A percentile compares a stretch with the other conserved stretches of the same genome.
Conservation (phyloP, 2,113 vertebrate species). For the Sphyrna mokarran region DNA sequence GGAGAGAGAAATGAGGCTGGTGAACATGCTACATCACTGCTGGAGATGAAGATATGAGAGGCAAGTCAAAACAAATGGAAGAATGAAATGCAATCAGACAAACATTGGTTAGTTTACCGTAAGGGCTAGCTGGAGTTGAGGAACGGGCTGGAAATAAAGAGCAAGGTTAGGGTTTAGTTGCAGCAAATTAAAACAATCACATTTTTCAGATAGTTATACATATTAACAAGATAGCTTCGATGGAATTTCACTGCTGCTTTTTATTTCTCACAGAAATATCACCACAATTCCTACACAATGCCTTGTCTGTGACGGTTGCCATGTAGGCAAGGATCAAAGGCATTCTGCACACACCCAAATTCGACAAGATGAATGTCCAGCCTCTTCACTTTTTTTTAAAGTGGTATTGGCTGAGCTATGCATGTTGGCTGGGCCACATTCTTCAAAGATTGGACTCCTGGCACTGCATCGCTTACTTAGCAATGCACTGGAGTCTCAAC, state of each 20-base stretch:
- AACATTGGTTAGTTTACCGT: conserved; percentile 79
- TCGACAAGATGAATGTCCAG: neutral
- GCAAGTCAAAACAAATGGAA: conserved; percentile 27
- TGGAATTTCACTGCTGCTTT: neutral
- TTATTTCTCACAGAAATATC: neutral
- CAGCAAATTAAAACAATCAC: conserved; percentile 44
- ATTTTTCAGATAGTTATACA: neutral
- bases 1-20: neutral
- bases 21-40: conserved; percentile 9
- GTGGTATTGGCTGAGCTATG: neutral
- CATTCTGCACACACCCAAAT: neutral
- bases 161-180: conserved; percentile 71
- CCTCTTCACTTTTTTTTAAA: neutral
- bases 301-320: neutral
- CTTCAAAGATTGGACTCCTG: neutral
- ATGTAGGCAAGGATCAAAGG: neutral
- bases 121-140: conserved; percentile 75
- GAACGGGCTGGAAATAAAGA: conserved; percentile 79
- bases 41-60: neutral
- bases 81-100: conserved; percentile 48
- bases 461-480: neutral
- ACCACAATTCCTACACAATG: neutral
- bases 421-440: neutral
- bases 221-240: neutral
- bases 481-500: no score